phyloP scores from a whole-genome alignment of 2,113 vertebrate species.

The Actinemys pallida region DNA sequence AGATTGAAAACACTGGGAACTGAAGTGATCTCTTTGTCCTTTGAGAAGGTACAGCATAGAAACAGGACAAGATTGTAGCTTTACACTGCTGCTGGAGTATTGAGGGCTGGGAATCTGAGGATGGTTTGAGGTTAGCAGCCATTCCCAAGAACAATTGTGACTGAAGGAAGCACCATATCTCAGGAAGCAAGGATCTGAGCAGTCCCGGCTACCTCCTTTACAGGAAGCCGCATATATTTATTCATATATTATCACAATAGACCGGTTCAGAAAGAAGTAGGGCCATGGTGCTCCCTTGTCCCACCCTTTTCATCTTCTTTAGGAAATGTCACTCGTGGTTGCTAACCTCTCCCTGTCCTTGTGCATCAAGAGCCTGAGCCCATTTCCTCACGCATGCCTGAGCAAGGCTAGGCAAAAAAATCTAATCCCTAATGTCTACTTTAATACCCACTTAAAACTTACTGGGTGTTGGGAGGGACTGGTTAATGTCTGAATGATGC shows the following conservation, averaged over 20 bases:
- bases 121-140: neutral
- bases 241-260: neutral
- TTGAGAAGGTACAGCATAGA: neutral
- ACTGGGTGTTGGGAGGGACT: neutral
- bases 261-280: neutral
- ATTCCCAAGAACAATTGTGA: neutral
- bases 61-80: neutral
- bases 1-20: slow-evolving; percentile 22
- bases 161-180: neutral
- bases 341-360: neutral
- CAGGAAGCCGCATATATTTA: neutral
- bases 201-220: neutral
- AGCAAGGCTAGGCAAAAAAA: neutral
- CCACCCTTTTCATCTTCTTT: neutral
- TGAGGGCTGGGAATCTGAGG: neutral
- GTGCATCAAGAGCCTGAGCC: neutral
- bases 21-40: neutral
- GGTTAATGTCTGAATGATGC: neutral
- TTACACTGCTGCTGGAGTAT: neutral
- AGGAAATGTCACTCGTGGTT: neutral
- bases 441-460: neutral
- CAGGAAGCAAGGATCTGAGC: neutral
- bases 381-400: neutral
- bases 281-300: neutral
- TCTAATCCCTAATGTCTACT: neutral